A percentile compares a stretch with the other conserved stretches of the same genome.
Evolutionary conservation across 1,140 invertebrate species (phyloP).

Genomic region (Drosophila paulistorum): DNA sequence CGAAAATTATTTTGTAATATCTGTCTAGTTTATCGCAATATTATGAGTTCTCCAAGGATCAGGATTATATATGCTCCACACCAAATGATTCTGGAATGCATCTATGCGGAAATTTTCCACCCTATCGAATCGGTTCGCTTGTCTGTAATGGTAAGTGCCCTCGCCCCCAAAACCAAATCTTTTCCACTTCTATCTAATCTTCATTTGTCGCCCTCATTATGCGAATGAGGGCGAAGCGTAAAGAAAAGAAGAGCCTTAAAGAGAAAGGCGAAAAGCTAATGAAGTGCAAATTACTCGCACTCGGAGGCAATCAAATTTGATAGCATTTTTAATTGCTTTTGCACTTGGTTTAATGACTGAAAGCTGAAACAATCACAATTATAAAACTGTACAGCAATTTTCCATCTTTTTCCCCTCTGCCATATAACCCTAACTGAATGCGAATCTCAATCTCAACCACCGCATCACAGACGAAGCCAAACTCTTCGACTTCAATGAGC

Average conservation of each 20-base stretch:
- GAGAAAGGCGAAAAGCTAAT: constrained; percentile 49
- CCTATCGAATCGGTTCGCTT: constrained; percentile 88
- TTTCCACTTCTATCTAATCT: not conserved
- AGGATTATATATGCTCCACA: constrained; percentile 98
- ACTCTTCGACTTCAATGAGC: constrained; percentile 84
- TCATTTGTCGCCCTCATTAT: not conserved
- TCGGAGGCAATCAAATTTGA: constrained; percentile 72
- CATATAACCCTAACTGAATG: not conserved
- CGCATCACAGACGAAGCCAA: constrained; percentile 80
- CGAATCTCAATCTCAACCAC: not conserved
- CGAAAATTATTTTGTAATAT: constrained; percentile 26
- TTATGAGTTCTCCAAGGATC: constrained; percentile 92
- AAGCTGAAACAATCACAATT: constrained; percentile 55
- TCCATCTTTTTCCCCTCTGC: not conserved
- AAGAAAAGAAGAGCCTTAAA: not conserved
- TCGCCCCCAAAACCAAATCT: not conserved
- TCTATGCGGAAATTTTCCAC: constrained; percentile 93
- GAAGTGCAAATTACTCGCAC: constrained; percentile 71
- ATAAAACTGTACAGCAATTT: constrained; percentile 46
- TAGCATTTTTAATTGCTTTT: constrained; percentile 74
- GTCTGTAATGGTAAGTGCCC: constrained; percentile 86
- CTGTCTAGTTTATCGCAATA: constrained; percentile 87
- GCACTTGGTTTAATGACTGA: constrained; percentile 51
- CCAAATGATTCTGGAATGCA: constrained; percentile 98
- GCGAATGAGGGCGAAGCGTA: not conserved